These are phyloP conservation scores for Lonchura striata DNA, from an alignment of 2,113 vertebrate genomes.

Conservation along the genomic window DNA sequence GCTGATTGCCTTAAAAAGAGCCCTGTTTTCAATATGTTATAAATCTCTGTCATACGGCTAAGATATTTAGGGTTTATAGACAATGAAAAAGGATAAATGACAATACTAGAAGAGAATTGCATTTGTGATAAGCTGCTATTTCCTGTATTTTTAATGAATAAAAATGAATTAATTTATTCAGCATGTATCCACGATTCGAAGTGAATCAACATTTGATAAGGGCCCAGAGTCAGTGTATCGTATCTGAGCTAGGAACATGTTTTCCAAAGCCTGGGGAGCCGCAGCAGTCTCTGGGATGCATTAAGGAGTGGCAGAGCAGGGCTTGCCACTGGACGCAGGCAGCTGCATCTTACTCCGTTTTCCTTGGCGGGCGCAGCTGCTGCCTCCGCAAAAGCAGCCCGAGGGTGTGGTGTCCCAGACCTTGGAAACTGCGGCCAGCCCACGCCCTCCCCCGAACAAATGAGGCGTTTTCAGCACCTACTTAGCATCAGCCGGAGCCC, in stretches of 20 bases:
- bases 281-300: neutral
- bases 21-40: neutral
- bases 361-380: neutral
- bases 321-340: neutral
- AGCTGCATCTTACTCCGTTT: neutral
- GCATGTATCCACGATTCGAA: neutral
- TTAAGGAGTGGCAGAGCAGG: slow-evolving; percentile 36
- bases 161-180: neutral
- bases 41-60: neutral
- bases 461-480: slow-evolving; percentile 40
- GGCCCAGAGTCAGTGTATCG: neutral
- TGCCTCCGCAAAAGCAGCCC: neutral
- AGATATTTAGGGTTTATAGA: neutral
- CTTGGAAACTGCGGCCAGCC: neutral
- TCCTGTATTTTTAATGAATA: neutral
- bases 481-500: neutral
- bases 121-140: neutral
- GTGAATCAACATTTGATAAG: neutral
- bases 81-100: neutral
- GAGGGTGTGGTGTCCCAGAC: slow-evolving; percentile 34
- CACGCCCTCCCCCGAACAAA: accelerated
- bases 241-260: neutral
- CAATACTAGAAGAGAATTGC: neutral
- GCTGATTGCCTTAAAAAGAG: neutral
- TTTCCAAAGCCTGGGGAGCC: neutral